Percentiles rank a stretch among this genome's conserved stretches.
Conservation (phyloP, 2,888 invertebrate genomes). For the Endotricha flammealis region DNA sequence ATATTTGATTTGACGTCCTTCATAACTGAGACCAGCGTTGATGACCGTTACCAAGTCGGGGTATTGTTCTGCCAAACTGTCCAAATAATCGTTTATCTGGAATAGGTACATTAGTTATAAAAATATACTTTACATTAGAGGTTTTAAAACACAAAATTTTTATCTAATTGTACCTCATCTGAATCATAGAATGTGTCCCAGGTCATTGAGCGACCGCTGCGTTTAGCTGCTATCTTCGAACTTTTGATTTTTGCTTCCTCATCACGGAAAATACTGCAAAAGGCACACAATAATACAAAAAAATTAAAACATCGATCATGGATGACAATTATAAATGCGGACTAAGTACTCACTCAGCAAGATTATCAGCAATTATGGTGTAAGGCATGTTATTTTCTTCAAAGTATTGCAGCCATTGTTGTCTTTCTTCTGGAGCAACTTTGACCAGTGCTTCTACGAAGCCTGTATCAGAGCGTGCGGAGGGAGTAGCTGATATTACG, state of each 20-base stretch:
- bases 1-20: slow-evolving; percentile 79
- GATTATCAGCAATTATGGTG: slow-evolving; percentile 49
- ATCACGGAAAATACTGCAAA: slow-evolving; percentile 48
- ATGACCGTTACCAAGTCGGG: slow-evolving; percentile 71
- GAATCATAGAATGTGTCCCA: slow-evolving; percentile 57
- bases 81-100: slow-evolving; percentile 74
- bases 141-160: neutral
- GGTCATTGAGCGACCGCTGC: slow-evolving; percentile 44
- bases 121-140: neutral
- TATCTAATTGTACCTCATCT: slow-evolving; percentile 37
- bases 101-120: slow-evolving; percentile 15
- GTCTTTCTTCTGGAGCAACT: slow-evolving; percentile 49
- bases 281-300: too few species aligned
- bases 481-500: slow-evolving; percentile 45
- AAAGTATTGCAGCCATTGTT: slow-evolving; percentile 54
- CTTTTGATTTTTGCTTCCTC: slow-evolving; percentile 44
- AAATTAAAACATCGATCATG: neutral
- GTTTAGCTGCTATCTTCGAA: slow-evolving; percentile 31
- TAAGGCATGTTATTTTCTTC: slow-evolving; percentile 40
- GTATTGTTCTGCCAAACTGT: slow-evolving; percentile 54
- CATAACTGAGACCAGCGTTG: slow-evolving; percentile 76
- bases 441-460: slow-evolving; percentile 52
- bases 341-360: slow-evolving; percentile 48
- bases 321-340: neutral
- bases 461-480: slow-evolving; percentile 35